phyloP scores from a whole-genome alignment of 2,888 invertebrate species.

The Xanthorhoe spadicearia region DNA sequence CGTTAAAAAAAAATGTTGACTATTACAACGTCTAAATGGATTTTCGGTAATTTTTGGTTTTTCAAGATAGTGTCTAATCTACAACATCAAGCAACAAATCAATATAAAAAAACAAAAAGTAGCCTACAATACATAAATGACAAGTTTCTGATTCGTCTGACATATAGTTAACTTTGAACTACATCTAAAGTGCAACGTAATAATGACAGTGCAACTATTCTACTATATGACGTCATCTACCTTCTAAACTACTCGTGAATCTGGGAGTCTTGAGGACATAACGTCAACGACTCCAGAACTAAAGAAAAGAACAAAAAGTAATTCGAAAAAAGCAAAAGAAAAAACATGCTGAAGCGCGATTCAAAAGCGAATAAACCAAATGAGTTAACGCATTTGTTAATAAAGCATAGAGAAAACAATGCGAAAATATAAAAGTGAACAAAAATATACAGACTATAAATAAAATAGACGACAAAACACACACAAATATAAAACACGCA shows the following conservation, averaged over 20 bases:
- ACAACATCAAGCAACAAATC: constrained; percentile 7
- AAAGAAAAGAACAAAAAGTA: constrained; percentile 30
- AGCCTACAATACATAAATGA: background rate
- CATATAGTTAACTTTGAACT: background rate
- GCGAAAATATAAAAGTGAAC: constrained; percentile 30
- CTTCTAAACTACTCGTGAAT: constrained; percentile 31
- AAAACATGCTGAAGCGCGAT: constrained; percentile 52
- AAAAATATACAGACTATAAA: constrained; percentile 25
- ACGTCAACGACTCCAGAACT: constrained; percentile 69
- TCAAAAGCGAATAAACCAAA: constrained; percentile 39
- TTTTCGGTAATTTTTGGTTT: background rate
- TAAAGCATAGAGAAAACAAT: constrained; percentile 33
- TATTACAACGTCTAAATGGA: background rate
- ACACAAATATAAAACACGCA: constrained; percentile 35
- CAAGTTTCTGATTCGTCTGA: background rate
- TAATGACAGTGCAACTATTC: constrained; percentile 15
- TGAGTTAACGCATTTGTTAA: constrained; percentile 44
- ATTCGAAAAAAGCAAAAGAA: constrained; percentile 42
- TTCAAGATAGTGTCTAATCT: constrained; percentile 7
- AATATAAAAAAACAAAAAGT: background rate
- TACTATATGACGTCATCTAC: constrained; percentile 20
- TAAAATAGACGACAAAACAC: constrained; percentile 15
- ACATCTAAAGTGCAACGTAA: background rate
- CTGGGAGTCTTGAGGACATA: constrained; percentile 78
- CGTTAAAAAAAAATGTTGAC: background rate